phyloP scores from a whole-genome alignment of 1,140 invertebrate species.

The Bombus sibiricus region DNA sequence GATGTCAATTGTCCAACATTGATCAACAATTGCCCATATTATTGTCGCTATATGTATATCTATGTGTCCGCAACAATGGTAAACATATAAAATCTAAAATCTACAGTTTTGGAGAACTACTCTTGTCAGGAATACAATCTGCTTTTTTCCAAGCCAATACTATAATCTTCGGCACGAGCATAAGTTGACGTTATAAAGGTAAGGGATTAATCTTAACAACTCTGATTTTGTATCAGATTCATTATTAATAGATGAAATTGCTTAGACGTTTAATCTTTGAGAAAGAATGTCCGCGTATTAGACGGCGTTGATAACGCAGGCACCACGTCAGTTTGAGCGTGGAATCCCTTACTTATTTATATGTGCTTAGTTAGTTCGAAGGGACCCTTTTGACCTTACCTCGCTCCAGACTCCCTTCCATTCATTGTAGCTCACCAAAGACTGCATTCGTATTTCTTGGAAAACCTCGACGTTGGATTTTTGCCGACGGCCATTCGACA shows the following conservation, averaged over 20 bases:
- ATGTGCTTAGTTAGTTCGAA: conserved; percentile 41
- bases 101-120: too few species aligned
- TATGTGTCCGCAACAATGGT: too few species aligned
- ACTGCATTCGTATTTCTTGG: conserved; percentile 36
- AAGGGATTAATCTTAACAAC: too few species aligned
- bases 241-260: background rate
- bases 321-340: background rate
- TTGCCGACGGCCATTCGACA: conserved; percentile 22
- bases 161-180: too few species aligned
- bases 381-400: conserved; percentile 40
- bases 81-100: too few species aligned
- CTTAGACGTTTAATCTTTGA: background rate
- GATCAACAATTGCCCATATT: too few species aligned
- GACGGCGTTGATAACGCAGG: background rate
- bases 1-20: too few species aligned
- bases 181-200: too few species aligned
- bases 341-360: conserved; percentile 45
- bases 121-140: too few species aligned
- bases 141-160: too few species aligned
- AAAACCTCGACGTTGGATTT: conserved; percentile 28
- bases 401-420: background rate
- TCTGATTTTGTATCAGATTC: too few species aligned
- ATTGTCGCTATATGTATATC: too few species aligned
- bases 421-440: conserved; percentile 40
- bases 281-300: background rate